phyloP scores from a whole-genome alignment of 2,797 vertebrate species.

The Morus bassanus region DNA sequence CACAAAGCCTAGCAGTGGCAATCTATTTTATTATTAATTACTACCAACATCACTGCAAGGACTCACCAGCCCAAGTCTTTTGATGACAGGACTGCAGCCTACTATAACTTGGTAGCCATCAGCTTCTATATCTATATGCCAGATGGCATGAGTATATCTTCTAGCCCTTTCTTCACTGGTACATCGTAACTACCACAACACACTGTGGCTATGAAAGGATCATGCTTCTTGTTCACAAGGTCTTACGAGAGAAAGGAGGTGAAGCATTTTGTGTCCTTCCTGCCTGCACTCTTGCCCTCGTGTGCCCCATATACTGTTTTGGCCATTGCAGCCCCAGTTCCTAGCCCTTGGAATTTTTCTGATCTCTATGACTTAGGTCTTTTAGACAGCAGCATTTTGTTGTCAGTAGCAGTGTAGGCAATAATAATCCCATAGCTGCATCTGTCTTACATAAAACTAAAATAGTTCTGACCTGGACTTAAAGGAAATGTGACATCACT shows the following conservation, averaged over 20 bases:
- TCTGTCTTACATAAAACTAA: background rate
- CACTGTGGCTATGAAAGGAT: background rate
- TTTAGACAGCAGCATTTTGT: background rate
- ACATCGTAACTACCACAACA: background rate
- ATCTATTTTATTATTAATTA: background rate
- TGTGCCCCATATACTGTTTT: background rate
- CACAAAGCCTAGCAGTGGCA: background rate
- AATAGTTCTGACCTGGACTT: background rate
- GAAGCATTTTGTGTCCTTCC: background rate
- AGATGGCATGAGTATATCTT: background rate
- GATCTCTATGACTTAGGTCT: background rate
- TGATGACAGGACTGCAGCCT: background rate
- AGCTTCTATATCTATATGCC: background rate
- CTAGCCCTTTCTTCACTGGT: background rate
- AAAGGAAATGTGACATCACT: background rate
- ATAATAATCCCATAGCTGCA: background rate
- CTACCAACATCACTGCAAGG: background rate
- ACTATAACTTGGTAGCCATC: background rate
- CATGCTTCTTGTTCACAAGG: background rate
- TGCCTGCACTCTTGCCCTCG: background rate
- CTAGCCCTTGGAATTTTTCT: background rate
- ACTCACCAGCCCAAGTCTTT: background rate
- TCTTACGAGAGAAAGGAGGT: background rate
- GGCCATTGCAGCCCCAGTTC: background rate
- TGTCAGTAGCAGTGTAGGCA: background rate